phyloP scores from a whole-genome alignment of 2,797 vertebrate genomes.

The Notolabrus celidotus region DNA sequence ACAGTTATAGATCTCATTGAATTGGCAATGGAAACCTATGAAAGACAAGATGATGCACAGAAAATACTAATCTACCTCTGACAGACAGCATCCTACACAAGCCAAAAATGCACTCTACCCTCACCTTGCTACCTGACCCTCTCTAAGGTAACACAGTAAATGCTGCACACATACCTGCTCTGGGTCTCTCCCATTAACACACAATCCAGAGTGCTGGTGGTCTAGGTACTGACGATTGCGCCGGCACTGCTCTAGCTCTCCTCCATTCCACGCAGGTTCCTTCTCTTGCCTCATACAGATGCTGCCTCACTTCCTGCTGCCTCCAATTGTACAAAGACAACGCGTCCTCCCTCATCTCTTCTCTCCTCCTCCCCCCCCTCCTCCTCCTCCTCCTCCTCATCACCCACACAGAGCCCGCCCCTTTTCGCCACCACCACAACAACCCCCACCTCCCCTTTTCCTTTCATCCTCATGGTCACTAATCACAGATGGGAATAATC shows the following conservation, averaged over 20 bases:
- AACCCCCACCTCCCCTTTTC: conserved; percentile 9
- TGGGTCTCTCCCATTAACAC: conserved; percentile 56
- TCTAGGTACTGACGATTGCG: conserved; percentile 48
- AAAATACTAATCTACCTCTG: conserved; percentile 25
- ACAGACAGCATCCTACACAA: conserved; percentile 25
- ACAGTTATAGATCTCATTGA: conserved; percentile 3
- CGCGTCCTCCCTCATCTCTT: conserved; percentile 22
- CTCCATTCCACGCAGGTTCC: conserved; percentile 72
- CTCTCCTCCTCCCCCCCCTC: conserved; percentile 12
- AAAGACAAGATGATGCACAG: background rate
- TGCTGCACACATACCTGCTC: conserved; percentile 43
- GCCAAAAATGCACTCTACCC: conserved; percentile 15
- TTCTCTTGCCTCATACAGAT: conserved; percentile 61
- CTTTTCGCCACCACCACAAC: conserved; percentile 18
- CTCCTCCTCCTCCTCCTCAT: conserved; percentile 54
- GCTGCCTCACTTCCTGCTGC: conserved; percentile 62
- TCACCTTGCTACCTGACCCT: conserved; percentile 43
- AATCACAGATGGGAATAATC: conserved; percentile 38
- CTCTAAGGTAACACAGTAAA: conserved; percentile 25
- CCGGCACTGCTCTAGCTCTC: conserved; percentile 49
- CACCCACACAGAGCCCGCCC: conserved; percentile 52
- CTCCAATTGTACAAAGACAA: conserved; percentile 70
- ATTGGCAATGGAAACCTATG: background rate
- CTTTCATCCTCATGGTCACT: conserved; percentile 47
- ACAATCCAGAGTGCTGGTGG: conserved; percentile 29